Evolutionary conservation across 2,797 vertebrate species (phyloP).

Genomic region (Gephyroberyx darwinii): DNA sequence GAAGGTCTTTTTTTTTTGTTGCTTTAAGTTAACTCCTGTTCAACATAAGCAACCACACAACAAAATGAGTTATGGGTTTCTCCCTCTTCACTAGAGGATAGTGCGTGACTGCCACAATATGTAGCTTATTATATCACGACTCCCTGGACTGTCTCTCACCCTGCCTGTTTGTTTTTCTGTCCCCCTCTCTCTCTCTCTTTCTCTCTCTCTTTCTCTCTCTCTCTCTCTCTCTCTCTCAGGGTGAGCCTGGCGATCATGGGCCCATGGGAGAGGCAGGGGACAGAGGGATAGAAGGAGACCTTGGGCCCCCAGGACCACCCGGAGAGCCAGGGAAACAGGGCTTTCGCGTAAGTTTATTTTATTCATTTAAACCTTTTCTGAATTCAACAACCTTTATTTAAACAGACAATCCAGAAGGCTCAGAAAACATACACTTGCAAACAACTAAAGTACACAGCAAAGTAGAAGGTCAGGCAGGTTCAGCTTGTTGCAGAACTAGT

Average conservation of each 20-base stretch:
- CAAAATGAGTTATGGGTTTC: too few relatives aligned
- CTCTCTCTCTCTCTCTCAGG: slow-evolving; percentile 77
- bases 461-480: neutral
- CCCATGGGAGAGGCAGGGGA: slow-evolving; percentile 89
- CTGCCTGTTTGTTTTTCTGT: neutral
- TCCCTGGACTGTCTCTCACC: slow-evolving; percentile 4
- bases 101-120: neutral
- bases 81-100: too few relatives aligned
- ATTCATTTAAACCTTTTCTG: neutral
- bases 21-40: too few relatives aligned
- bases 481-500: neutral
- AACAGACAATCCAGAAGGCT: neutral
- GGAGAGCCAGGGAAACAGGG: slow-evolving; percentile 87
- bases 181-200: neutral
- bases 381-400: neutral
- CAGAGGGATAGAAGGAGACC: slow-evolving; percentile 85
- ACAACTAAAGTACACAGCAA: neutral
- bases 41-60: too few relatives aligned
- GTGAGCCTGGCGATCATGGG: slow-evolving; percentile 87
- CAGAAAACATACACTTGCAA: neutral
- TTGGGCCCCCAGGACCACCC: slow-evolving; percentile 80
- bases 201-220: slow-evolving; percentile 6
- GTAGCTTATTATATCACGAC: neutral
- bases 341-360: slow-evolving; percentile 82
- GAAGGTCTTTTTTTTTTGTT: neutral